Percentiles rank a stretch among this genome's conserved stretches.
Conservation (phyloP, 2,113 vertebrate species). For the Festucalex cinctus region DNA sequence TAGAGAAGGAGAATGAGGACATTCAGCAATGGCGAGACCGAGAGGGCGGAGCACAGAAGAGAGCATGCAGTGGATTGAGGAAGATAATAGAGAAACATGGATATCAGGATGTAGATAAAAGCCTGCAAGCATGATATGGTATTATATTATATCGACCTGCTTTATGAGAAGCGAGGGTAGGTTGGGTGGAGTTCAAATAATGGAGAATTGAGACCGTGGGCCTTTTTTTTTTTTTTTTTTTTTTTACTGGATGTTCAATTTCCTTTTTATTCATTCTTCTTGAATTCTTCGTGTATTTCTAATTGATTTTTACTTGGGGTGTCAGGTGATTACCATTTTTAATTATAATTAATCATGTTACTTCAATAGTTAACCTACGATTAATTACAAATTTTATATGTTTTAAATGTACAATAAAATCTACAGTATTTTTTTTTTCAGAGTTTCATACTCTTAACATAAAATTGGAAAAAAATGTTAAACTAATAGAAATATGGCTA, state of each 20-base stretch:
- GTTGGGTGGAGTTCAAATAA: slow-evolving; percentile 42
- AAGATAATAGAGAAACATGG: slow-evolving; percentile 56
- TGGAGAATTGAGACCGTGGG: slow-evolving; percentile 27
- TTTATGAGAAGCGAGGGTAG: slow-evolving; percentile 52
- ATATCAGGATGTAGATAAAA: slow-evolving; percentile 56
- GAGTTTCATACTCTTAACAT: no score
- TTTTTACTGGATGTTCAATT: slow-evolving; percentile 31
- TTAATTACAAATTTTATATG: no score
- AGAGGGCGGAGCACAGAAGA: slow-evolving; percentile 39
- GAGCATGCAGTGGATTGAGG: slow-evolving; percentile 42
- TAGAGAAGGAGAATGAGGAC: slow-evolving; percentile 54
- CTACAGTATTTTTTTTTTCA: no score
- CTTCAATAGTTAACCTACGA: no score
- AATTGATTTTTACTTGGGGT: slow-evolving; percentile 29
- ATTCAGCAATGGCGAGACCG: slow-evolving; percentile 37
- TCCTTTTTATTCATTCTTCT: slow-evolving; percentile 16
- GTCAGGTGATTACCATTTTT: no score
- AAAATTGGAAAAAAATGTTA: no score
- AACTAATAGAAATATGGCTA: no score
- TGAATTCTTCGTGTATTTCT: slow-evolving; percentile 45
- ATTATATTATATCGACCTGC: slow-evolving; percentile 21
- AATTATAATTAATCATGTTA: no score
- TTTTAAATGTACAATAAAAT: no score
- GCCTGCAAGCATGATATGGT: slow-evolving; percentile 38
- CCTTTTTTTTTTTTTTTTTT: slow-evolving; percentile 11